Evolutionary conservation across 2,888 invertebrate genomes (phyloP).

Genomic region (Hydrotaea diabolus): DNA sequence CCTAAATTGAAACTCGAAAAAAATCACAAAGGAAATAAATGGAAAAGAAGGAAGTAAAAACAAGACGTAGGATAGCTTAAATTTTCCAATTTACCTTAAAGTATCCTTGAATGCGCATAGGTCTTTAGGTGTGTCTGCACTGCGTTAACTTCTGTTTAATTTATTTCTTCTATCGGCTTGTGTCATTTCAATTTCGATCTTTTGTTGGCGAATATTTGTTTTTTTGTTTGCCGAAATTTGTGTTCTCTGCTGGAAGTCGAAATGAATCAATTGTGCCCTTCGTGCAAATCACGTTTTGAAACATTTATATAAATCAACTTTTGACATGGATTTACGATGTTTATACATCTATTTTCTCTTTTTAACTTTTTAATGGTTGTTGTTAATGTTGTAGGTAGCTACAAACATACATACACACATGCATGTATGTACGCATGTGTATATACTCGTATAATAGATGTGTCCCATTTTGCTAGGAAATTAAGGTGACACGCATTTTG

Average conservation of each 20-base stretch:
- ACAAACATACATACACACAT: too few species aligned
- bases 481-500: slow-evolving; percentile 15
- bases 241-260: not conserved
- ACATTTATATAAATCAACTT: slow-evolving; percentile 54
- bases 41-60: too few species aligned
- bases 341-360: not conserved
- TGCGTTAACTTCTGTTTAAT: not conserved
- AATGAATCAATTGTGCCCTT: slow-evolving; percentile 34
- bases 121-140: not conserved
- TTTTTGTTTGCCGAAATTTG: not conserved
- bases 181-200: slow-evolving; percentile 18
- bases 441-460: not conserved
- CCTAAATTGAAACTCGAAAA: too few species aligned
- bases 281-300: slow-evolving; percentile 45
- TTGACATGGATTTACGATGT: slow-evolving; percentile 60
- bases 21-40: too few species aligned
- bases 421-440: not conserved
- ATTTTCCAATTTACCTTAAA: slow-evolving; percentile 5
- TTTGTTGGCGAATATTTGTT: not conserved
- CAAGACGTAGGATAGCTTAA: not conserved
- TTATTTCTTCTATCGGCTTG: not conserved
- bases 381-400: not conserved
- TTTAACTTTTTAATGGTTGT: slow-evolving; percentile 11
- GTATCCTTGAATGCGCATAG: not conserved
- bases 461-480: not conserved